A percentile compares a stretch with the other conserved stretches of the same genome.
Evolutionary conservation across 2,113 vertebrate genomes (phyloP).

Genomic region (Hippopotamus amphibius): DNA sequence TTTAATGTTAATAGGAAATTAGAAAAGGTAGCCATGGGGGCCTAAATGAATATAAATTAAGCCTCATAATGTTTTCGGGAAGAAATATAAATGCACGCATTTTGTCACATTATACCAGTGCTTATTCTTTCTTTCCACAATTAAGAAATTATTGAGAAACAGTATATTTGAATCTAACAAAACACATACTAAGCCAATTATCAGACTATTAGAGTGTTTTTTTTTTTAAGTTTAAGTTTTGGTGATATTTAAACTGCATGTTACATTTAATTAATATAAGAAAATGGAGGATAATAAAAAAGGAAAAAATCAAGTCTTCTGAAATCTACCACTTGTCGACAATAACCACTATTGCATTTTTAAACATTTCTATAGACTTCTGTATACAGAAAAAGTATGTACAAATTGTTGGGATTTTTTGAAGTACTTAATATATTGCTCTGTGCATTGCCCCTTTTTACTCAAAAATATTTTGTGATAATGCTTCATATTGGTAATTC

Average conservation of each 20-base stretch:
- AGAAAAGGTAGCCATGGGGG: background rate
- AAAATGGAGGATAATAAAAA: background rate
- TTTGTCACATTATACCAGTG: background rate
- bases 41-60: conserved; percentile 35
- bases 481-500: background rate
- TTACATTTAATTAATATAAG: background rate
- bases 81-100: background rate
- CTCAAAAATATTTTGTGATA: background rate
- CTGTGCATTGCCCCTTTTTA: background rate
- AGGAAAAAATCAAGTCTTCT: background rate
- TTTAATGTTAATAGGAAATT: conserved; percentile 55
- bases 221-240: conserved; percentile 6
- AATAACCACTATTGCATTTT: background rate
- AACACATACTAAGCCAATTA: background rate
- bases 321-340: background rate
- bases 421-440: background rate
- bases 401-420: background rate
- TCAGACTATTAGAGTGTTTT: background rate
- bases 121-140: background rate
- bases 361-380: background rate
- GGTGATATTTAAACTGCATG: background rate
- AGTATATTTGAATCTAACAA: background rate
- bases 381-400: background rate
- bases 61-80: background rate
- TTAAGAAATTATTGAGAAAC: background rate